A percentile compares a stretch with the other conserved stretches of the same genome.
These are phyloP conservation scores for Trichacis sp. DNA, from an alignment of 2,888 invertebrate species.

Conservation along the genomic window DNA sequence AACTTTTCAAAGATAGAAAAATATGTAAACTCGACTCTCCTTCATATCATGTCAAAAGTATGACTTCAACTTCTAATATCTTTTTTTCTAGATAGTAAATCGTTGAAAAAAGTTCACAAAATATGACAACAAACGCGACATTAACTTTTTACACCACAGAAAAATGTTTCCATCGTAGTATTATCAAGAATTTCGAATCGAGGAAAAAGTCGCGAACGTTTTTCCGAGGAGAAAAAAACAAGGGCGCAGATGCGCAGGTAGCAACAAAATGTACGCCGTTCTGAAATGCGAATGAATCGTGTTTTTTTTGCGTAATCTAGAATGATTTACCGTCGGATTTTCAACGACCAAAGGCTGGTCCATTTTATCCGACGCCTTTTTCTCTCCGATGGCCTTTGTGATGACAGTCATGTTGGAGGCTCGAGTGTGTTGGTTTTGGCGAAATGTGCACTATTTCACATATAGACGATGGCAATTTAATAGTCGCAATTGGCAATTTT, in stretches of 20 bases:
- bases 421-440: constrained; percentile 8
- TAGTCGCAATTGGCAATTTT: too few relatives aligned
- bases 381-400: constrained; percentile 80
- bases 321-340: constrained; percentile 64
- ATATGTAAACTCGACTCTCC: too few relatives aligned
- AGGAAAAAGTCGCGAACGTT: neutral
- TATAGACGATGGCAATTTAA: constrained; percentile 11
- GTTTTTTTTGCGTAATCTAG: neutral
- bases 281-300: neutral
- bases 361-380: constrained; percentile 76
- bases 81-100: too few relatives aligned
- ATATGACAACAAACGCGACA: too few relatives aligned
- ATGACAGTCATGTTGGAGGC: constrained; percentile 79
- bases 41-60: too few relatives aligned
- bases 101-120: too few relatives aligned
- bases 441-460: constrained; percentile 18
- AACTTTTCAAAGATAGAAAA: too few relatives aligned
- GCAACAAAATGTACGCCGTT: neutral
- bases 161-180: too few relatives aligned
- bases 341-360: constrained; percentile 76
- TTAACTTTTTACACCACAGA: too few relatives aligned
- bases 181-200: too few relatives aligned
- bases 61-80: too few relatives aligned
- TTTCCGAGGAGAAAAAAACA: neutral
- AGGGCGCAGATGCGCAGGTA: neutral